These are phyloP conservation scores for Avahi laniger DNA, from an alignment of 2,797 vertebrate genomes.

Conservation along the genomic window DNA sequence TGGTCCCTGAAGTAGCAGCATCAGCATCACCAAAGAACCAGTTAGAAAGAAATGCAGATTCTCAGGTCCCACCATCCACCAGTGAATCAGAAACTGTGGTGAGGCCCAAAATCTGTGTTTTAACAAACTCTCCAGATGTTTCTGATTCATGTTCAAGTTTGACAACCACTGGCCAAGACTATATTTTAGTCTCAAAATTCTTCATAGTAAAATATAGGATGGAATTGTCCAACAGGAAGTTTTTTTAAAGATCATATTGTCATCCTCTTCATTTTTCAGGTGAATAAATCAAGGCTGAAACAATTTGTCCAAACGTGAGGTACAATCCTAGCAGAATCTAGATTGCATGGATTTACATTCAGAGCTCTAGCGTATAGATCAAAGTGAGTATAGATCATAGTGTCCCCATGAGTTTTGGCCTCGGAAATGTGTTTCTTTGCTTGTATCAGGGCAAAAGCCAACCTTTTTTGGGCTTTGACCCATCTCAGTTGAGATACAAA, in stretches of 20 bases:
- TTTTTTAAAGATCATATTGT: background rate
- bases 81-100: background rate
- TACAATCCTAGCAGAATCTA: background rate
- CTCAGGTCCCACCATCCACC: background rate
- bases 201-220: background rate
- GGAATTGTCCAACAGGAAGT: background rate
- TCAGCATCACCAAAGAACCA: background rate
- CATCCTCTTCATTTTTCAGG: background rate
- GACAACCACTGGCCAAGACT: background rate
- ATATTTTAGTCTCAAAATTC: background rate
- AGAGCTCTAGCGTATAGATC: background rate
- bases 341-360: background rate
- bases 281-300: background rate
- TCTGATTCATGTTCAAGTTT: background rate
- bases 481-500: background rate
- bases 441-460: background rate
- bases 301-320: background rate
- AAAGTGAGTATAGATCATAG: background rate
- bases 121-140: background rate
- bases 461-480: constrained; percentile 1
- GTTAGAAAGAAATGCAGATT: background rate
- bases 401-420: background rate
- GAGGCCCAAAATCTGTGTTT: background rate
- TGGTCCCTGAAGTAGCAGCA: background rate
- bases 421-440: background rate